A percentile compares a stretch with the other conserved stretches of the same genome.
phyloP scores from a whole-genome alignment of 2,888 invertebrate species.

The Eubasilissa splendida region DNA sequence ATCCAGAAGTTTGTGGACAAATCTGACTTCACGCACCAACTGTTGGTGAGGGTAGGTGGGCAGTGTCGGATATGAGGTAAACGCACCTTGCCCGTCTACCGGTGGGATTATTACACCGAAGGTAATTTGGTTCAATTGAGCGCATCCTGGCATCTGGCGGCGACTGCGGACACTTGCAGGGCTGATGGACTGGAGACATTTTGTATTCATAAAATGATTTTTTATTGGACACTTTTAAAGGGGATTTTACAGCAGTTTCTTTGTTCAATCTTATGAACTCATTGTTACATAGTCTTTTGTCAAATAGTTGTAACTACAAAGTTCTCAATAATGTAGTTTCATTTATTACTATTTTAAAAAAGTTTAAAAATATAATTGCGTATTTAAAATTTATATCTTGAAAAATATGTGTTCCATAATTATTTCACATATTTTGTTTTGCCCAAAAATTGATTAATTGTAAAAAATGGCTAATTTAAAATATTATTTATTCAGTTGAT shows the following conservation, averaged over 20 bases:
- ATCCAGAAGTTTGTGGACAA: neutral
- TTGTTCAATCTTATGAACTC: neutral
- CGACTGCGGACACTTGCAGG: slow-evolving; percentile 2
- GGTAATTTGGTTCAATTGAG: slow-evolving; percentile 55
- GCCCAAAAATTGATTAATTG: too few relatives aligned
- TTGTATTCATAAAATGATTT: neutral
- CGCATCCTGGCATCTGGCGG: slow-evolving; percentile 48
- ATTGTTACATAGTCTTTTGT: too few relatives aligned
- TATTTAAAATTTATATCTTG: too few relatives aligned
- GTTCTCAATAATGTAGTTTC: too few relatives aligned
- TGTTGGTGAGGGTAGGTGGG: slow-evolving; percentile 16
- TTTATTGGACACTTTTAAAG: neutral
- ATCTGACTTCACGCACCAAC: neutral
- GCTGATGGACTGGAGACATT: neutral
- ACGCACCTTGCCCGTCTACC: slow-evolving; percentile 43
- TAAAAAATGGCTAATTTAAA: too few relatives aligned
- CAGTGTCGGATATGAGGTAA: slow-evolving; percentile 44
- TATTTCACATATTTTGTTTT: too few relatives aligned
- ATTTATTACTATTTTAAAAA: too few relatives aligned
- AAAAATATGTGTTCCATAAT: too few relatives aligned
- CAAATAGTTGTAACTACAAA: too few relatives aligned
- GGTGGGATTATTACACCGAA: slow-evolving; percentile 38
- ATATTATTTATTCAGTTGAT: too few relatives aligned
- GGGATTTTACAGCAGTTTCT: neutral
- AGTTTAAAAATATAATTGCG: too few relatives aligned